Percentiles rank a stretch among this genome's conserved stretches.
Evolutionary conservation across 2,888 invertebrate species (phyloP).

Genomic region (Lepidonotus clava): DNA sequence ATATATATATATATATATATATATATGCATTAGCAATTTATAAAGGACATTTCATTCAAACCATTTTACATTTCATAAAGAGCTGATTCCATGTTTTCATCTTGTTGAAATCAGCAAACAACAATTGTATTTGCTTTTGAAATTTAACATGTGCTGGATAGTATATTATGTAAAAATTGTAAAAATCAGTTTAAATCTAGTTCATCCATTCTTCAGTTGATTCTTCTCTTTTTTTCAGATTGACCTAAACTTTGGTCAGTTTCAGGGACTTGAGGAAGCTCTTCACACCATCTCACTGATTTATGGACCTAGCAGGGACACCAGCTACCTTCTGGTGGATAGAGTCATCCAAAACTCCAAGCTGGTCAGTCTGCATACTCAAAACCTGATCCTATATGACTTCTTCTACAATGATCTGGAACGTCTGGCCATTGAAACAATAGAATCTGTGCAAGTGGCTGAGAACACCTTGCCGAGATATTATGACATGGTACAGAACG

Average conservation of each 20-base stretch:
- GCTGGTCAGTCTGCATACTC: slow-evolving; percentile 39
- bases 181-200: too few species aligned
- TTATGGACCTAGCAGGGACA: slow-evolving; percentile 34
- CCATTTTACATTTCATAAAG: too few species aligned
- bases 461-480: slow-evolving; percentile 11
- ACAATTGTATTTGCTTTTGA: too few species aligned
- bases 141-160: too few species aligned
- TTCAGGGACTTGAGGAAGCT: slow-evolving; percentile 37
- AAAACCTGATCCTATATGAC: slow-evolving; percentile 34
- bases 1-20: too few species aligned
- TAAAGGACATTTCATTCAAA: too few species aligned
- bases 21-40: too few species aligned
- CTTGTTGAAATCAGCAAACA: too few species aligned
- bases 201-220: too few species aligned
- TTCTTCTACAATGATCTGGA: slow-evolving; percentile 12
- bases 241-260: background rate
- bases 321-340: slow-evolving; percentile 28
- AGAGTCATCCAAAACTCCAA: slow-evolving; percentile 48
- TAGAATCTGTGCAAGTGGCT: background rate
- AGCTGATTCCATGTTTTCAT: too few species aligned
- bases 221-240: too few species aligned
- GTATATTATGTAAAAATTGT: too few species aligned
- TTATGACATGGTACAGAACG: slow-evolving; percentile 23
- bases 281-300: background rate
- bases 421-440: background rate